Base-by-base conservation (phyloP, 2,888 invertebrate species). In the Operophtera brumata region DNA sequence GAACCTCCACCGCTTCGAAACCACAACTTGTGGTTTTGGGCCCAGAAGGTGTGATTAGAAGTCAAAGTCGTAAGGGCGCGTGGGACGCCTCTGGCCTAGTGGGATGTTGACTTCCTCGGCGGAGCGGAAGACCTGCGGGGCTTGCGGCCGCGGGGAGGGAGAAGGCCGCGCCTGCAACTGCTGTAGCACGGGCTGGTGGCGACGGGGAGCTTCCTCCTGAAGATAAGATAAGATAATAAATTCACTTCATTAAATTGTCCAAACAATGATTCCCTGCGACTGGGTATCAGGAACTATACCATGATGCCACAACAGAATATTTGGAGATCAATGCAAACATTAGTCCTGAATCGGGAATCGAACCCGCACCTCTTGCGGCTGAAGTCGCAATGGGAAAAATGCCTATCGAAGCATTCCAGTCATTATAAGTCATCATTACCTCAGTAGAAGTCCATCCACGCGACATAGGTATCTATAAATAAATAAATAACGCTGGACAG, bases 101-200 rank as follows among this genome's bases (percentile, higher is more conserved):
- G 96, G 95, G 67, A 96, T 96, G 78, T 96, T 96, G 45, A 96
- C 95, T 77, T 96, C 96, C 78, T 96, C 96, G 3, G 96, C 95
- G 36, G 95, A 94, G 69, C 95, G 93, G 84, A 95, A 96, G 41
- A 96, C 96, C 75, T 96, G 95, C 59, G 91, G 90, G 61, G 91
- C 89, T 73, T 63, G 81, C 59, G 75, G 76, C 65, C 78, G 76
- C 66, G 78, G 75, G 65, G 70, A 77, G 59, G 75, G 66, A 65
- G 70, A 77, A 59, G 75, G 66, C 3, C 73, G 65, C 20, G 62
- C 64, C 35, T 72, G 72, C 6, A 65, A 52, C 55, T 78, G 77
- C 2, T 62, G 71, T 0, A 58, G 66, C 1, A 57, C 71, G 69
- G 67, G 70, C 47, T 70, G 74, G 69, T 76, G 84, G 44, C 59